Percentiles rank a stretch among this genome's conserved stretches.
Evolutionary conservation across 2,797 vertebrate species (phyloP).

Genomic region (Hybognathus amarus): DNA sequence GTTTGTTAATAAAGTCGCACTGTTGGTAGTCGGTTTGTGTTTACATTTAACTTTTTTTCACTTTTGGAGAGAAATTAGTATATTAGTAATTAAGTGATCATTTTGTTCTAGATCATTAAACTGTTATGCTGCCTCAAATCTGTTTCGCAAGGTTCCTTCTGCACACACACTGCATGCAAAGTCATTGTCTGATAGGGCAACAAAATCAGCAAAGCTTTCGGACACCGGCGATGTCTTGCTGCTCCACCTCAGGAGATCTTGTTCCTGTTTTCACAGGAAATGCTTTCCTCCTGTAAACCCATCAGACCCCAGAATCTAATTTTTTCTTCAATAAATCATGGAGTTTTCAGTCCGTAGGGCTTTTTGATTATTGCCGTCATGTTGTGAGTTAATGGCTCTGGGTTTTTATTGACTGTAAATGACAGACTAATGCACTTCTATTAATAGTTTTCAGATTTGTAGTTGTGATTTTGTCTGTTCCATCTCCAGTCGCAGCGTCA

Average conservation of each 20-base stretch:
- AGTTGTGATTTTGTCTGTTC: background rate
- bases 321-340: background rate
- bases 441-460: constrained; percentile 35
- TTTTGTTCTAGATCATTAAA: background rate
- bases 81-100: background rate
- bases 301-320: background rate
- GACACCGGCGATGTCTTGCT: background rate
- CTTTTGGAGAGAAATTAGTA: background rate
- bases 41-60: background rate
- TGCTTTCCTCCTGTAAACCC: background rate
- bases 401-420: constrained; percentile 40
- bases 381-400: constrained; percentile 42
- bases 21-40: background rate
- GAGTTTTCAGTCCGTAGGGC: background rate
- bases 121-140: background rate
- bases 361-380: constrained; percentile 28
- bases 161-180: background rate
- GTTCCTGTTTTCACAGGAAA: background rate
- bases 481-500: background rate
- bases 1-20: too few species aligned
- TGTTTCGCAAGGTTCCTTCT: background rate
- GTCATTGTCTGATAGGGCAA: background rate
- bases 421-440: constrained; percentile 38
- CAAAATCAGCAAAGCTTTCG: background rate
- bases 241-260: constrained; percentile 4